Evolutionary conservation across 2,113 vertebrate species (phyloP).

Genomic region (Neopipo cinnamomea): DNA sequence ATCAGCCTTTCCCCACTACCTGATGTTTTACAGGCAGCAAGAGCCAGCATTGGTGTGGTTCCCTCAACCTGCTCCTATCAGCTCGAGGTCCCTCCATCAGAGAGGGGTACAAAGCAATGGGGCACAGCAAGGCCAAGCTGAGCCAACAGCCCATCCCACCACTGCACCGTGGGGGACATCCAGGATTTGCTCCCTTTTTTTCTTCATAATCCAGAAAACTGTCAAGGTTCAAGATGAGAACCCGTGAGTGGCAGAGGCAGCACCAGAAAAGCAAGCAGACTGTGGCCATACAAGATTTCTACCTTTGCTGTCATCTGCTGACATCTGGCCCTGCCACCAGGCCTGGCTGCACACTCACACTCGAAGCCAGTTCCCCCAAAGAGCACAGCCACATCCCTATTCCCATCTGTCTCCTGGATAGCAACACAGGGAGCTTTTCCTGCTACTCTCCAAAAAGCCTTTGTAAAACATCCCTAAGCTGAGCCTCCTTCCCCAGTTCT

Average conservation of each 20-base stretch:
- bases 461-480: neutral
- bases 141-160: too few relatives aligned
- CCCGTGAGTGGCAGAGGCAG: neutral
- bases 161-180: too few relatives aligned
- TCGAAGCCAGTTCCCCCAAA: fast-evolving
- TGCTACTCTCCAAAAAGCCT: neutral
- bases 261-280: neutral
- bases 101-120: fast-evolving
- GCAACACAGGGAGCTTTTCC: neutral
- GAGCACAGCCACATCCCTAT: neutral
- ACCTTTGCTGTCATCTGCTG: neutral
- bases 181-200: neutral
- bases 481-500: neutral
- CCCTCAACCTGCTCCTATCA: neutral
- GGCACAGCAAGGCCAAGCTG: neutral
- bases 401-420: neutral
- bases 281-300: neutral
- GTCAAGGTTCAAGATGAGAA: neutral
- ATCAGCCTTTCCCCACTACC: neutral
- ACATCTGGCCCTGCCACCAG: neutral
- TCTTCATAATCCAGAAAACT: neutral
- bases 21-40: neutral
- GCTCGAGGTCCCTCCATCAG: neutral
- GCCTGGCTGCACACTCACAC: neutral
- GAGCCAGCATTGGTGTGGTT: neutral